Base-by-base conservation (phyloP, 2,888 invertebrate species). In the Agriopis leucophaearia region DNA sequence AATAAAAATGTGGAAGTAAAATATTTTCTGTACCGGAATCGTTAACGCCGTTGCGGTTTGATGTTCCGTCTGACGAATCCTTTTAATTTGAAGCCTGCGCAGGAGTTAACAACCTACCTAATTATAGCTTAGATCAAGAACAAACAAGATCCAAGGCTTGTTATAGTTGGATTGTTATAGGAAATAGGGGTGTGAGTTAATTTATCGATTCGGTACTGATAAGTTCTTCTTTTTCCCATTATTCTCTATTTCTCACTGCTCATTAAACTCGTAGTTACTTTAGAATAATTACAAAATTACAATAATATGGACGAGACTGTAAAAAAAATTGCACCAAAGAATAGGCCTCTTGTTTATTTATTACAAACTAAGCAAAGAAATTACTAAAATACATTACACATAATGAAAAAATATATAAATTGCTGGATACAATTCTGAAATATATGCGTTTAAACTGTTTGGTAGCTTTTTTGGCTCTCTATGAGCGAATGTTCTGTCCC, bases 1-100 rank as follows among this genome's bases (percentile, higher is more conserved):
- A 91, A 91, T 92, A 91, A 88, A 89, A 87, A 90, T 89, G 91
- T 93, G 92, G 93, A 93, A 92, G 92, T 92, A 88, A 90, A 91
- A 91, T 90, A 90, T 91, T 91, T 90, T 92, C 87, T 85, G 86
- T 88, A 90, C 91, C 91, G 91, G 92, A 94, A 92, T 93, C 86
- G 91, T 92, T 92, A 92, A 91, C 91, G 88, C 90, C 61, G 86
- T 88, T 90, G 91, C 84, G 93, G 92, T 92, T 74, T 64, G 84
- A 75, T 71, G 82, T 78, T 78, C 81, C 79, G 81, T 75, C 88
- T 86, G 90, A 86, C 88, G 82, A 90, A 88, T 90, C 88, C 88
- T 88, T 92, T 93, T 93, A 92, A 92, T 92, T 91, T 91, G 83
- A 92, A 89, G 88, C 86, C 85, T 89, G 88, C 84, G 83, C 91